Evolutionary conservation across 2,113 vertebrate species (phyloP).

Genomic region (Columba janthina): DNA sequence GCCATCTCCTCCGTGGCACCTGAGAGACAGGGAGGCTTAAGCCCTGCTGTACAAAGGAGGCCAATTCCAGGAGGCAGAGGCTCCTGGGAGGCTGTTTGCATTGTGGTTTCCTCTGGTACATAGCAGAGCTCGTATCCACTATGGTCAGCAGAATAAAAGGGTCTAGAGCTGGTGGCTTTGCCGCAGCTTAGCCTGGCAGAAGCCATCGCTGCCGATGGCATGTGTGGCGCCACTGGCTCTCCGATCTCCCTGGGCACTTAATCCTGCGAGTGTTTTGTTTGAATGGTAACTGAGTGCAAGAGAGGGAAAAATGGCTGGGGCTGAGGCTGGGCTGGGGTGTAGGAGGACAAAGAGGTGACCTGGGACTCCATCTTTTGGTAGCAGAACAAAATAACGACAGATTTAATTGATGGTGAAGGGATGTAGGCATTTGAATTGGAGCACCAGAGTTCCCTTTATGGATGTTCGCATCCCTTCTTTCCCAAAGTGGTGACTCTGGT

Average conservation of each 20-base stretch:
- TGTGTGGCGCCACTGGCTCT: neutral
- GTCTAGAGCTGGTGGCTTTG: neutral
- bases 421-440: neutral
- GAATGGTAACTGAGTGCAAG: fast-evolving
- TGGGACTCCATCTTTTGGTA: neutral
- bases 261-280: neutral
- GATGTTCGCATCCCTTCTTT: neutral
- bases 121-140: neutral
- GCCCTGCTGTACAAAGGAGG: neutral
- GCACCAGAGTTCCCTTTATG: neutral
- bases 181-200: neutral
- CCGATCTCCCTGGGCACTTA: fast-evolving
- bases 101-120: fast-evolving
- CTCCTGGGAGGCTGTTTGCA: fast-evolving
- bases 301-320: neutral
- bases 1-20: neutral
- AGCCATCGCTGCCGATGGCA: neutral
- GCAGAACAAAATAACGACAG: neutral
- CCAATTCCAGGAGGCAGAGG: neutral
- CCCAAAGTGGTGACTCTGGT: neutral
- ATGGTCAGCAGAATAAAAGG: neutral
- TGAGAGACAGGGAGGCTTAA: neutral
- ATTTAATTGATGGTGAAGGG: neutral
- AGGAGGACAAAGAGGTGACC: neutral
- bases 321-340: neutral